phyloP scores from a whole-genome alignment of 2,797 vertebrate species.

The Chelon labrosus region DNA sequence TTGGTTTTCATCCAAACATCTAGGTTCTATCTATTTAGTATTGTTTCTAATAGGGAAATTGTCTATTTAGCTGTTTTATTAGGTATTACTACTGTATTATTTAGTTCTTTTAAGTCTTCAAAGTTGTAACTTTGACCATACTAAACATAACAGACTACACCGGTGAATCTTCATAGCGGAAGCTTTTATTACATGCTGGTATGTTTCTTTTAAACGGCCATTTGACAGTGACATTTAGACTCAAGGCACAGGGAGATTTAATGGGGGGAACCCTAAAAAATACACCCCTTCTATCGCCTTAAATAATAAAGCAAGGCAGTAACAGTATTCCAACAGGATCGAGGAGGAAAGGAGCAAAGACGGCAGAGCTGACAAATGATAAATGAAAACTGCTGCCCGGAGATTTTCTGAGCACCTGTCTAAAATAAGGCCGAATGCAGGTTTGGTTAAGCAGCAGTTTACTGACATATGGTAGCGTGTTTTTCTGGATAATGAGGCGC shows the following conservation, averaged over 20 bases:
- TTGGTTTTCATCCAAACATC: background rate
- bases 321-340: slow-evolving; percentile 5
- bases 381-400: slow-evolving; percentile 14
- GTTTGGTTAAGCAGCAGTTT: slow-evolving; percentile 43
- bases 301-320: slow-evolving; percentile 23
- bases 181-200: slow-evolving; percentile 25
- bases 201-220: slow-evolving; percentile 6
- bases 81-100: background rate
- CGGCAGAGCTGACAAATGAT: slow-evolving; percentile 5
- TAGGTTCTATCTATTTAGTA: background rate
- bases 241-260: slow-evolving; percentile 21
- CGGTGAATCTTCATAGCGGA: slow-evolving; percentile 8
- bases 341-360: slow-evolving; percentile 3
- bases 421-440: slow-evolving; percentile 22
- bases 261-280: slow-evolving; percentile 13
- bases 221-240: slow-evolving; percentile 44
- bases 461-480: slow-evolving; percentile 16
- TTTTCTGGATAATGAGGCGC: slow-evolving; percentile 55
- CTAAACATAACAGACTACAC: background rate
- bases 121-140: background rate
- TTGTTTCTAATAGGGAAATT: background rate
- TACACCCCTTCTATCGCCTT: slow-evolving; percentile 13
- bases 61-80: background rate
- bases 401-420: slow-evolving; percentile 9
- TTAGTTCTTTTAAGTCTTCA: background rate